Conservation (phyloP, 1,140 invertebrate genomes). For the Drosophila varians region DNA sequence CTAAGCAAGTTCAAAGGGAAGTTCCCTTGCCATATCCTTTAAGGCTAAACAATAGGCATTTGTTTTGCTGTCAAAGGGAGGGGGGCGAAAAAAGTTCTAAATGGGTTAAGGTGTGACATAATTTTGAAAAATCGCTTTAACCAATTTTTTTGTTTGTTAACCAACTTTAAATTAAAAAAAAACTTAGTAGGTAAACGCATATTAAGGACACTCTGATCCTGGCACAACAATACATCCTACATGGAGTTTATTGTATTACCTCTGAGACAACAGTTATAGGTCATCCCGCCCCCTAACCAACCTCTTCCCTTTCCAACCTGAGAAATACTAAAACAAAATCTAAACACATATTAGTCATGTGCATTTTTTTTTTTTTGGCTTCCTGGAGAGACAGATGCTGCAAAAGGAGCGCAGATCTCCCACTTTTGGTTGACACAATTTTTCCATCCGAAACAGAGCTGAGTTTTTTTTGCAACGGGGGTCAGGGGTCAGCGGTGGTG, state of each 20-base stretch:
- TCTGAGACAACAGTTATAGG: no score
- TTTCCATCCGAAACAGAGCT: constrained; percentile 12
- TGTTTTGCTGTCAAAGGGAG: background rate
- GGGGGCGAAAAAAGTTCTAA: background rate
- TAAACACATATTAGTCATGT: background rate
- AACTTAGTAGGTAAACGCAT: no score
- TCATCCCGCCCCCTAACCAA: no score
- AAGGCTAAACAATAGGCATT: background rate
- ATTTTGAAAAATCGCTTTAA: background rate
- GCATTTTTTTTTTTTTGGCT: background rate
- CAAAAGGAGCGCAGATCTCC: background rate
- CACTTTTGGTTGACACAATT: constrained; percentile 37
- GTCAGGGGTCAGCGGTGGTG: constrained; percentile 38
- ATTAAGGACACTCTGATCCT: no score
- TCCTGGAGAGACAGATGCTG: constrained; percentile 1
- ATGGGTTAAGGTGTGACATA: background rate
- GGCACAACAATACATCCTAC: no score
- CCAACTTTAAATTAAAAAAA: no score
- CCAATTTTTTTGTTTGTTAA: no score
- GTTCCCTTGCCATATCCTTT: constrained; percentile 22
- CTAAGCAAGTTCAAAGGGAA: constrained; percentile 26
- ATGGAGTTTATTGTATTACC: no score
- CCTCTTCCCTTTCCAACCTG: no score
- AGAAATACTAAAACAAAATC: background rate
- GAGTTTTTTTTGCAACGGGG: constrained; percentile 11